Conservation (phyloP, 2,888 invertebrate species). For the Campaea margaritaria region DNA sequence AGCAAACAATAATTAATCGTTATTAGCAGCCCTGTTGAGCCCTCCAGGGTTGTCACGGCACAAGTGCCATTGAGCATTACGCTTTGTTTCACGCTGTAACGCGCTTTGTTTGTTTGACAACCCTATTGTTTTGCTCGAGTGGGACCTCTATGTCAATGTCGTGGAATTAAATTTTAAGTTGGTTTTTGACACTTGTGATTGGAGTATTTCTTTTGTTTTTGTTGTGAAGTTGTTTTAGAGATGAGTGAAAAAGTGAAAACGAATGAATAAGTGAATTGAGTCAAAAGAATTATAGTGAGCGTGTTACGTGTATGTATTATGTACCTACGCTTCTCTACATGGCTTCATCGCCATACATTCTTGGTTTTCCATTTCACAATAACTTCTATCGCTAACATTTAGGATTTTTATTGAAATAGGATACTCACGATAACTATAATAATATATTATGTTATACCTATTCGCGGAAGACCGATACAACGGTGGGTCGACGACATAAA, state of each 20-base stretch:
- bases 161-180: slow-evolving; percentile 53
- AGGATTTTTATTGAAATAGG: no score
- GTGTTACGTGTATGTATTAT: no score
- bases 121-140: slow-evolving; percentile 63
- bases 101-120: slow-evolving; percentile 65
- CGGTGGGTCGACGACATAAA: no score
- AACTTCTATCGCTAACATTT: no score
- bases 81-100: slow-evolving; percentile 44
- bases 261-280: background rate
- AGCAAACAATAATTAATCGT: slow-evolving; percentile 54
- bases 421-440: no score
- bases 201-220: slow-evolving; percentile 41
- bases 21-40: slow-evolving; percentile 47
- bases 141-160: slow-evolving; percentile 64
- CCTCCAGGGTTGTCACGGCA: slow-evolving; percentile 34
- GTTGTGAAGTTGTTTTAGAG: slow-evolving; percentile 32
- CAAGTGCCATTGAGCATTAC: slow-evolving; percentile 55
- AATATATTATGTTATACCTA: no score
- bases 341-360: no score
- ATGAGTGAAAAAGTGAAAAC: background rate
- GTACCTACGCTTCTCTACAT: no score
- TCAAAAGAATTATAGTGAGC: background rate
- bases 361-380: no score
- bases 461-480: no score
- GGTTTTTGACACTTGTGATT: slow-evolving; percentile 47